Evolutionary conservation across 2,113 vertebrate species (phyloP), one percentile per base, ranked within the genome.

Genomic region (Hymenochirus boettgeri): DNA sequence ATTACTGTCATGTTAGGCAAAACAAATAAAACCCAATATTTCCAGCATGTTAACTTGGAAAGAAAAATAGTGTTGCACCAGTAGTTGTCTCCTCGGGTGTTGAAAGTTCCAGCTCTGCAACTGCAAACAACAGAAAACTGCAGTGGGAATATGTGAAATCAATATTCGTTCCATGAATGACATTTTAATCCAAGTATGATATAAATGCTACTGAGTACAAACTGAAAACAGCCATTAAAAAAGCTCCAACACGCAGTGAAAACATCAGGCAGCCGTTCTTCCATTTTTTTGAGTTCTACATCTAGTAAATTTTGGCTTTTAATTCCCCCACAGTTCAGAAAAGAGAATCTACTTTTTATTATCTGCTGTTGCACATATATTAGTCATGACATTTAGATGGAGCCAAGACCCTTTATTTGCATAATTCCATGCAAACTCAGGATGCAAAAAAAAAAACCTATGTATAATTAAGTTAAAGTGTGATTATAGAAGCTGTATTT

Each of bases 391-490:
- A 46, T 55, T n/a, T 55, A 46, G 42, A 18, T 15, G 31, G 21
- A 55, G 19, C 15, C 8, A 66, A 65, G 50, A 57, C 45, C 23
- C 8, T 22, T 39, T 31, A 58, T 39, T 57, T 19, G 22, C 53
- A 57, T 66, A 37, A 39, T 37, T 48, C 25, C 51, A 58, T 66
- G 15, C 23, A 29, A 39, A 15, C 7, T 21, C 37, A 24, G 62
- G 31, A 39, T 66, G 23, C 45, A 65, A 57, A 22, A 31, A 58
- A 66, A n/a, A n/a, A n/a, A n/a, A n/a, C n/a, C n/a, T 46, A 51
- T 58, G 31, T 66, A 57, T 57, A 58, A 66, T 58, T 59, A 56
- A 55, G 51, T 45, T 55, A 2, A 66, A 59, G 55, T 58, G 21
- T 58, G 53, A 35, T 57, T 57, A 66, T 26, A 39, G 42, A 58